Base-by-base conservation (phyloP, 64 coral and sea anemone genomes). In the Orbicella faveolata region DNA sequence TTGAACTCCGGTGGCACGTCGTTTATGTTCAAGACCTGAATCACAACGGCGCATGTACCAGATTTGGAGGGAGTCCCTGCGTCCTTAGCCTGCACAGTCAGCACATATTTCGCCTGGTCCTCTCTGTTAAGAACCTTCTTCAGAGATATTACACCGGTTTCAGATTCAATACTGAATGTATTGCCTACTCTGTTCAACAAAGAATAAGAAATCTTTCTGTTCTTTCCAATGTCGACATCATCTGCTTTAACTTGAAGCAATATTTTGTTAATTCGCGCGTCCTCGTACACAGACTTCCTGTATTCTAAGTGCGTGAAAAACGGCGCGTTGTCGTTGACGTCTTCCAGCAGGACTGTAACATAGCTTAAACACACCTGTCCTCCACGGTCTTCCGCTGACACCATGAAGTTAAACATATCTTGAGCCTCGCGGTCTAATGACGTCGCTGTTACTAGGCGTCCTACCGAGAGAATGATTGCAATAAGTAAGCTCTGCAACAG, bases 241-340 rank as follows among this genome's bases (percentile, higher is more conserved):
- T 93, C 89, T 63, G 95, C 95, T 70, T 90, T 97, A 25, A 97
- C 95, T 75, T 97, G 95, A 13, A 97, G 74, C 15, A 97, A 76
- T 41, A 97, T 88, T 48, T 79, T 88, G 23, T 91, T 94, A 25
- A 91, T 41, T 4, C 92, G 92, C 1, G 95, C 92, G 78, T 97
- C 84, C 52, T 97, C 95, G 54, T 94, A 97, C 25, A 97, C 95
- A 10, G 95, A 90, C 77, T 84, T 81, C 6, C 93, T 39, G 74
- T 97, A 97, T 17, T 86, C 82, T 26, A 87, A 62, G 62, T 97
- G 95, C 2, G 83, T 90, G 41, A 97, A 97, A 2, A 87, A 68
- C n/a, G 95, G 95, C 19, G 55, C 5, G 59, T 97, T 97, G 78
- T 97, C 95, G 59, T 97, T 97, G 41, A 97, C 92, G 92, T 97